Base-by-base conservation (phyloP, 2,113 vertebrate species). In the Vidua chalybeata region DNA sequence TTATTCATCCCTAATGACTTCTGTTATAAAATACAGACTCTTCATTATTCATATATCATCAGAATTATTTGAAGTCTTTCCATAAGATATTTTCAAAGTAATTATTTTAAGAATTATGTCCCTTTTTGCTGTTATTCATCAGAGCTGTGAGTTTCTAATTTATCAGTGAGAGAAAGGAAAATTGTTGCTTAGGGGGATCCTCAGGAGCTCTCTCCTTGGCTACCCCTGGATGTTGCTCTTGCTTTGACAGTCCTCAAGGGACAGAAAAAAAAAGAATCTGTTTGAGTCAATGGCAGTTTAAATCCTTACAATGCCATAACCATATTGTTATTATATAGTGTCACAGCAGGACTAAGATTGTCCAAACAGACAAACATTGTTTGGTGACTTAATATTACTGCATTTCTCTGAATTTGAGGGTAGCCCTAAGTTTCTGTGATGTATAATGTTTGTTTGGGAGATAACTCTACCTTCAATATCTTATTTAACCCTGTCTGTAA, bases 1-100 rank as follows among this genome's bases (percentile, higher is more conserved):
- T 87, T 94, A 91, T 94, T 95, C 90, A 91, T 91, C 41, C 33
- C 46, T 94, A 93, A 77, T 85, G 63, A 83, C 74, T 91, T 95
- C 71, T 88, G 21, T 46, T 91, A 77, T 83, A 90, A 95, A 95
- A 96, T 88, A 90, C 33, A 90, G 84, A 90, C 55, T 55, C 62
- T 93, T 94, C 75, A 39, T 96, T 93, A 90, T 74, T 83, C 75
- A 69, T 93, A 76, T 86, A 95, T 77, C 84, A 87, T 83, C 79
- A 95, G 46, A 90, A 91, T 66, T 74, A 76, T 89, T 87, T 94
- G 77, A 95, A 89, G 71, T 11, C 39, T 90, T 91, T 96, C 75
- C 75, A 66, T 1, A 71, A 55, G 71, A 91, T 63, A 63, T 73
- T 83, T 96, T 91, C 72, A 91, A 95, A 91, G 82, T 62, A 96